Percentiles rank a stretch among this genome's conserved stretches.
Evolutionary conservation across 2,113 vertebrate species (phyloP).

Genomic region (Falco punctatus): DNA sequence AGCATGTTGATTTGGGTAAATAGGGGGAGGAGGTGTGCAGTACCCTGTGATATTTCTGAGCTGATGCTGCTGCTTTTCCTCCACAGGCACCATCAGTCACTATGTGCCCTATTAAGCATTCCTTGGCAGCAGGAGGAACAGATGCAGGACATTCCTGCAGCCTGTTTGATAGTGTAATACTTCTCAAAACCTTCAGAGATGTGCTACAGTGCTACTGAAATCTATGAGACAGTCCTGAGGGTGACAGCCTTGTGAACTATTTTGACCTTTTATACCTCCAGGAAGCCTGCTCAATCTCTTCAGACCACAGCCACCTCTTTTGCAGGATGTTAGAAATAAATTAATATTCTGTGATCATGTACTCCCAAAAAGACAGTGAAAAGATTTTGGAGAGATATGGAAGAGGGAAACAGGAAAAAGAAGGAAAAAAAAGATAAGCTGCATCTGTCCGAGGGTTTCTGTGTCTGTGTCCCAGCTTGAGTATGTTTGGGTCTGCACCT

Average conservation of each 20-base stretch:
- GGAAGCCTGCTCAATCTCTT: neutral
- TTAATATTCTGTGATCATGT: neutral
- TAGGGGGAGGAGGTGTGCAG: neutral
- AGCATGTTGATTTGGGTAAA: neutral
- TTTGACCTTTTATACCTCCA: slow-evolving; percentile 15
- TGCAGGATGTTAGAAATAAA: neutral
- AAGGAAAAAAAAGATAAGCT: neutral
- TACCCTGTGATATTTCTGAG: neutral
- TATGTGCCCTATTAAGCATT: slow-evolving; percentile 24
- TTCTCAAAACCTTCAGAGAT: slow-evolving; percentile 25
- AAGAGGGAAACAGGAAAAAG: neutral
- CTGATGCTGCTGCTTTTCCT: slow-evolving; percentile 16
- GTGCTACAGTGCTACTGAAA: neutral
- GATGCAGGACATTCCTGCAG: slow-evolving; percentile 32
- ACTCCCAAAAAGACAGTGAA: neutral
- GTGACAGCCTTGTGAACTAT: neutral
- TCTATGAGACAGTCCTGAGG: neutral
- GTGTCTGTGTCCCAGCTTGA: neutral
- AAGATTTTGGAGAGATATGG: neutral
- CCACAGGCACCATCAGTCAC: neutral
- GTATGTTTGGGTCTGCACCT: neutral
- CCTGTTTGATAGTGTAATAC: neutral
- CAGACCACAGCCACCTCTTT: neutral
- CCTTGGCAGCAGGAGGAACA: slow-evolving; percentile 50
- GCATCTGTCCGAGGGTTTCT: neutral